Evolutionary conservation across 2,888 invertebrate species (phyloP).

Genomic region (Hyposoter didymator): DNA sequence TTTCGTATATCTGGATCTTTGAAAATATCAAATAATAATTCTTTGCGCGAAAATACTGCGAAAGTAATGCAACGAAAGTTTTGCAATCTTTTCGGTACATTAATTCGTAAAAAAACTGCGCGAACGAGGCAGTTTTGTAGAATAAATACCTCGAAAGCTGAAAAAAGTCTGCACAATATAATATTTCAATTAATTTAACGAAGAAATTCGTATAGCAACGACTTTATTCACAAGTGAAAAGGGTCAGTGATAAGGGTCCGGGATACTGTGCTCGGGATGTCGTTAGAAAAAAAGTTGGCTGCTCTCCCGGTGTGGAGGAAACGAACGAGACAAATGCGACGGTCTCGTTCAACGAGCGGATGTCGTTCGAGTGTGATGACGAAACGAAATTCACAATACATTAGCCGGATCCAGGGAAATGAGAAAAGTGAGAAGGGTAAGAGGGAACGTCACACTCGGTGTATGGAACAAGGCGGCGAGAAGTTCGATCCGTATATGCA

Average conservation of each 20-base stretch:
- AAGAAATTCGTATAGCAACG: neutral
- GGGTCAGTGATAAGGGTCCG: neutral
- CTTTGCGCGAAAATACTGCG: too few species aligned
- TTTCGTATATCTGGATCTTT: too few species aligned
- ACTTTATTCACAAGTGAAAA: neutral
- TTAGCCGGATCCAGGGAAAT: constrained; percentile 44
- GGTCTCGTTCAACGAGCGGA: constrained; percentile 13
- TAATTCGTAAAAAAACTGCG: too few species aligned
- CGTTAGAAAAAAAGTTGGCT: neutral
- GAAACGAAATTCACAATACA: constrained; percentile 61
- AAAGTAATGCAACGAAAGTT: too few species aligned
- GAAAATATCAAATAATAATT: too few species aligned
- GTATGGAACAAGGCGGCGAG: neutral
- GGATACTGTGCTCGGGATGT: neutral
- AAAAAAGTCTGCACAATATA: neutral
- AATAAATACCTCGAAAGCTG: neutral
- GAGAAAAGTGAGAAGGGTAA: constrained; percentile 29
- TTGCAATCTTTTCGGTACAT: too few species aligned
- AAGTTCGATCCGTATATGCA: constrained; percentile 8
- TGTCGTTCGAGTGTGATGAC: constrained; percentile 53
- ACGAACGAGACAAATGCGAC: neutral
- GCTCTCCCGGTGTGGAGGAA: neutral
- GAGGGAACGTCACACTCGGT: constrained; percentile 47
- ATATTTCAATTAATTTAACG: neutral
- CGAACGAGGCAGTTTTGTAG: too few species aligned